phyloP scores from a whole-genome alignment of 2,113 vertebrate species.

The Sigmodon hispidus region DNA sequence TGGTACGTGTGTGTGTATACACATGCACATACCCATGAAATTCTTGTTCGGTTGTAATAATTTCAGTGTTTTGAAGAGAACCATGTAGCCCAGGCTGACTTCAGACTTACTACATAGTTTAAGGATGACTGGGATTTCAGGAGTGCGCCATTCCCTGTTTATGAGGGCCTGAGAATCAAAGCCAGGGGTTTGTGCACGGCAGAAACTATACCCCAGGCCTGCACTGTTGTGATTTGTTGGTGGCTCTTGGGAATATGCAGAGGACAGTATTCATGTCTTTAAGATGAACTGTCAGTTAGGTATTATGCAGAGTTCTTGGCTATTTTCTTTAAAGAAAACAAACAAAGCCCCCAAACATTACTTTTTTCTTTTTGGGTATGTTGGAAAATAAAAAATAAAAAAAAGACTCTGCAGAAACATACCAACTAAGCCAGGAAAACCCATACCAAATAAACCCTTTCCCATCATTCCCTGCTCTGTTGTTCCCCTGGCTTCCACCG shows the following conservation, averaged over 20 bases:
- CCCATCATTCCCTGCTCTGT: neutral
- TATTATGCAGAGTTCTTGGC: neutral
- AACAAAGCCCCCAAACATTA: neutral
- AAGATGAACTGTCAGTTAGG: neutral
- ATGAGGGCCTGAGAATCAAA: neutral
- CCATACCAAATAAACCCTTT: no score
- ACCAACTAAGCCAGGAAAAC: neutral
- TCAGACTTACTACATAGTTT: neutral
- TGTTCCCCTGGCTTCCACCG: neutral
- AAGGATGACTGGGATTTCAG: neutral
- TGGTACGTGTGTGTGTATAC: rapidly evolving
- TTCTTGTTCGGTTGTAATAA: neutral
- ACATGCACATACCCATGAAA: neutral
- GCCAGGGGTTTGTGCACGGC: neutral
- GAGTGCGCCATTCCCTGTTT: no score
- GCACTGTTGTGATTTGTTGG: neutral
- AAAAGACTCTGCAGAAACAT: slow-evolving; percentile 23
- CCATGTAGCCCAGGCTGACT: neutral
- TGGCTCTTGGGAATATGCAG: neutral
- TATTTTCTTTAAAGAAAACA: neutral
- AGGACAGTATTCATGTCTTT: neutral
- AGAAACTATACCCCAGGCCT: neutral
- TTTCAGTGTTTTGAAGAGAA: neutral
- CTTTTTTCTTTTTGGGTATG: neutral
- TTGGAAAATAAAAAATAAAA: neutral